Evolutionary conservation across 2,797 vertebrate genomes (phyloP), one percentile per base, ranked within the genome.

Genomic region (Danio albolineatus): DNA sequence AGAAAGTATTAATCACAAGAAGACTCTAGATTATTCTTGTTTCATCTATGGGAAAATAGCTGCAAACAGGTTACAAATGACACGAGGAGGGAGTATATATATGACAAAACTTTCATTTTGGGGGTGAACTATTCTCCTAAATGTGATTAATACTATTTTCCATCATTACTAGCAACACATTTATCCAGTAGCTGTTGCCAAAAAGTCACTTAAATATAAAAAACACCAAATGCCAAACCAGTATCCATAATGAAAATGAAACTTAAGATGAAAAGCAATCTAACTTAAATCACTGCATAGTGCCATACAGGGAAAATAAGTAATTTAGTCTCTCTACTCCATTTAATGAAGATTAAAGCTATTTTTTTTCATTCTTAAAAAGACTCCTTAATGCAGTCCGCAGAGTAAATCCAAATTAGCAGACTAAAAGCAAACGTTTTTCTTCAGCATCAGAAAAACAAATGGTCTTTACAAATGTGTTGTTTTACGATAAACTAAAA

Each of bases 391-490:
- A 70, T 13, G 51, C 38, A 71, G 51, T 2, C 49, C 56, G 38
- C n/a, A 71, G 9, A 12, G n/a, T 10, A 43, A 69, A 16, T 39
- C 10, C 51, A 71, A 19, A 41, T 56, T 10, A 71, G 0, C 36
- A 0, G 38, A 16, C 36, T 41, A 41, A 70, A 41, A 19, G 67
- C 67, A 53, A 53, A 41, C 6, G 51, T 21, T 53, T 53, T n/a
- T n/a, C 14, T 21, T 21, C 2, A n/a, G 14, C 6, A 64, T 28
- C 12, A 49, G 41, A 10, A 16, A 41, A 51, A 21, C 19, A 60
- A 49, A 44, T 36, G 83, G 67, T 78, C 56, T 76, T 61, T 72
- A 64, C 12, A 8, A 86, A 85, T 75, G 73, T 88, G 85, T 83
- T 64, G 57, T 78, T 81, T 64, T 28, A 62, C 10, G 10, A 78